These are phyloP conservation scores for Butorides virescens DNA, from an alignment of 2,113 vertebrate species.

Conservation along the genomic window DNA sequence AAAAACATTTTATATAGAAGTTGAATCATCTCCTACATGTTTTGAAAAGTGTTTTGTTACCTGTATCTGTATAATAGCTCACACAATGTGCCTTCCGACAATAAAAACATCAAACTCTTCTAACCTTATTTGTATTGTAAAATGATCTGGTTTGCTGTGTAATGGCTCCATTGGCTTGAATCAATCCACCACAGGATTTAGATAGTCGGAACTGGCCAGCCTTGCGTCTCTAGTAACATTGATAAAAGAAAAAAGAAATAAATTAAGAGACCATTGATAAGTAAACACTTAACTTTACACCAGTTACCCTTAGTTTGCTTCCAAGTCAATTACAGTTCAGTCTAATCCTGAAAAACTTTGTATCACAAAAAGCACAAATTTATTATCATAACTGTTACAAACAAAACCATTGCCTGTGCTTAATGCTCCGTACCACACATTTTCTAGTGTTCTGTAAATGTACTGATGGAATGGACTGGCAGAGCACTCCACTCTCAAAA, in stretches of 20 bases:
- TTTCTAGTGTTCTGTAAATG: not conserved
- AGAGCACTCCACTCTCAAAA: not conserved
- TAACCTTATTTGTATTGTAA: conserved; percentile 67
- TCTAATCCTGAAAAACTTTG: not conserved
- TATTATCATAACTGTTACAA: not conserved
- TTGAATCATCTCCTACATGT: not conserved
- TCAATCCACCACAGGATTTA: conserved; percentile 19
- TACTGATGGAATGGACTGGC: not conserved
- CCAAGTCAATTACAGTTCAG: not conserved
- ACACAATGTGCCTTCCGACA: not conserved
- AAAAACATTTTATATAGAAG: not conserved
- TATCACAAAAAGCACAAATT: not conserved
- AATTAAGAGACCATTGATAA: not conserved
- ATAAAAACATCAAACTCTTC: not conserved
- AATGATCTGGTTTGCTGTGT: conserved; percentile 40
- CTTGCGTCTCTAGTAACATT: conserved; percentile 39
- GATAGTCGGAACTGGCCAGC: not conserved
- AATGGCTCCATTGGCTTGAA: conserved; percentile 32
- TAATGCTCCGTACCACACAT: not conserved
- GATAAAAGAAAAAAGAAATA: not conserved
- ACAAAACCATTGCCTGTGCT: not conserved
- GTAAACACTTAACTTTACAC: not conserved
- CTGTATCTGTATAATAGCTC: not conserved
- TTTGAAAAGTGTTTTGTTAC: not conserved
- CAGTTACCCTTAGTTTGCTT: not conserved